Conservation (phyloP, 1,140 invertebrate genomes). For the Lordiphosa clarofinis region DNA sequence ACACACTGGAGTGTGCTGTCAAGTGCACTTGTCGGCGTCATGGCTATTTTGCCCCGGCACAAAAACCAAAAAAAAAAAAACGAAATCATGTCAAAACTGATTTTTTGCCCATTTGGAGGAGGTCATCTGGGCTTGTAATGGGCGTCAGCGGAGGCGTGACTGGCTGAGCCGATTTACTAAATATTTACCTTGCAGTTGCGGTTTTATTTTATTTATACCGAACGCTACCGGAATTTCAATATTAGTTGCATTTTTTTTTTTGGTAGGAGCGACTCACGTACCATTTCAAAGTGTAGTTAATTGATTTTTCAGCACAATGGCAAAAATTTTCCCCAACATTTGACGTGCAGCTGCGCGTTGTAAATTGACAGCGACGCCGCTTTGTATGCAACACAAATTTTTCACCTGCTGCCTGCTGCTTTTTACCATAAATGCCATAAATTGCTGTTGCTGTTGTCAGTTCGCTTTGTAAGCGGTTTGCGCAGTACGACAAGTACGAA, state of each 20-base stretch:
- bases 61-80: constrained; percentile 37
- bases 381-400: constrained; percentile 52
- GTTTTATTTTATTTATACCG: constrained; percentile 56
- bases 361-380: constrained; percentile 15
- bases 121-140: not conserved
- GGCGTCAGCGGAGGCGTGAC: not conserved
- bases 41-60: constrained; percentile 56
- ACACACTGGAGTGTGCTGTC: constrained; percentile 57
- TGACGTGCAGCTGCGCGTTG: constrained; percentile 7
- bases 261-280: constrained; percentile 47
- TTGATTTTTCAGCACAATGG: constrained; percentile 75
- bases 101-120: constrained; percentile 41
- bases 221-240: constrained; percentile 65
- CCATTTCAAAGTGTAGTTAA: constrained; percentile 74
- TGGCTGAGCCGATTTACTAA: constrained; percentile 73
- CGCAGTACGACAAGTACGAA: constrained; percentile 14
- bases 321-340: constrained; percentile 33
- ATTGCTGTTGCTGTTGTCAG: constrained; percentile 55
- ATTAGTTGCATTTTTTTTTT: constrained; percentile 54
- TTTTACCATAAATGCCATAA: constrained; percentile 67
- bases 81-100: constrained; percentile 58
- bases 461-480: constrained; percentile 31
- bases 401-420: constrained; percentile 18
- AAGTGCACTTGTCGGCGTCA: constrained; percentile 75
- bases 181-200: constrained; percentile 58